These are phyloP conservation scores for Chloroclystis v-ata DNA, from an alignment of 2,888 invertebrate genomes.

Conservation along the genomic window DNA sequence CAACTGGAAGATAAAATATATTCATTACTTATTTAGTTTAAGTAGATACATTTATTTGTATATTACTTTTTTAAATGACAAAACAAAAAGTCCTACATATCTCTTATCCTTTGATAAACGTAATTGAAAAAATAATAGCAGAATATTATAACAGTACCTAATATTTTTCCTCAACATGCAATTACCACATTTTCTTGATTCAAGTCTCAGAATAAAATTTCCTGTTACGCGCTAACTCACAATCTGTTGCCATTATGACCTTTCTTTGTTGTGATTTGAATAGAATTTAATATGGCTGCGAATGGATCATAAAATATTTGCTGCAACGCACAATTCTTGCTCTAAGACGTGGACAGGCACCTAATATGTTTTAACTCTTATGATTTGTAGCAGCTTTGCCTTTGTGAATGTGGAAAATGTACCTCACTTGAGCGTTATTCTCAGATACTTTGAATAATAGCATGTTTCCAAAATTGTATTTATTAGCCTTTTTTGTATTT, in stretches of 20 bases:
- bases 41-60: too few species aligned
- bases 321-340: conserved; percentile 2
- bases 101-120: too few species aligned
- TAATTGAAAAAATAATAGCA: too few species aligned
- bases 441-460: neutral
- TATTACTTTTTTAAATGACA: too few species aligned
- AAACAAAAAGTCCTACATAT: too few species aligned
- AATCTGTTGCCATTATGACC: neutral
- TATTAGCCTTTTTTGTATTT: too few species aligned
- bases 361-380: neutral
- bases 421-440: neutral
- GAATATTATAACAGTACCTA: too few species aligned
- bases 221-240: neutral
- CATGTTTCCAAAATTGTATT: too few species aligned
- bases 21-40: too few species aligned
- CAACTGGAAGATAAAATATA: conserved; percentile 73
- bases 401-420: conserved; percentile 8
- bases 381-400: conserved; percentile 7
- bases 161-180: too few species aligned
- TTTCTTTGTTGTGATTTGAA: neutral
- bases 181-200: neutral
- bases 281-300: neutral
- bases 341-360: conserved; percentile 7
- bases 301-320: conserved; percentile 1
- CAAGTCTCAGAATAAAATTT: neutral